Conservation (phyloP, 2,113 vertebrate genomes). For the Sceloporus undulatus region DNA sequence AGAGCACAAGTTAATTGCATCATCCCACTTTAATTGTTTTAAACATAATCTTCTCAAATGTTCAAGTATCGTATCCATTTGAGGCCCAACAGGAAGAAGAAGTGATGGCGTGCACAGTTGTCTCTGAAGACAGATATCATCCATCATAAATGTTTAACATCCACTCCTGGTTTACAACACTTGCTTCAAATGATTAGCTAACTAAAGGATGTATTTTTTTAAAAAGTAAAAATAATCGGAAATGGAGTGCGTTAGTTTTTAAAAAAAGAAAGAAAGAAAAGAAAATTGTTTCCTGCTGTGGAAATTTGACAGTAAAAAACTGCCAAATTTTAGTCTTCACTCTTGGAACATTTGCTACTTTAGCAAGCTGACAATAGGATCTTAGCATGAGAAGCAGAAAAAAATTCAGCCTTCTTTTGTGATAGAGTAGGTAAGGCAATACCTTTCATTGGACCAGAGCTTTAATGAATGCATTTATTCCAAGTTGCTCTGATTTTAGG, state of each 20-base stretch:
- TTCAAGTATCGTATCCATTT: conserved; percentile 68
- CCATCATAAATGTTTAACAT: conserved; percentile 68
- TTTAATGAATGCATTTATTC: conserved; percentile 40
- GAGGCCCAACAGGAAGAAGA: conserved; percentile 71
- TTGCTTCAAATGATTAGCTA: conserved; percentile 75
- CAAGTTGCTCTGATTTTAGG: conserved; percentile 26
- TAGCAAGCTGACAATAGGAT: conserved; percentile 56
- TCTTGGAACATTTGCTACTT: conserved; percentile 53
- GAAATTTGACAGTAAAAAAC: conserved; percentile 67
- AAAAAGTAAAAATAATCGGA: conserved; percentile 48
- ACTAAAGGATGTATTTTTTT: conserved; percentile 54
- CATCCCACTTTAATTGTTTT: conserved; percentile 58
- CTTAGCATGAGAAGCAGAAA: conserved; percentile 49
- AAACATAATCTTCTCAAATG: conserved; percentile 58
- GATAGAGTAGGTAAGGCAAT: not conserved
- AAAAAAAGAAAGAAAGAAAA: conserved; percentile 5
- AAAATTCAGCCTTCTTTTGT: conserved; percentile 57
- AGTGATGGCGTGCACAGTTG: conserved; percentile 64
- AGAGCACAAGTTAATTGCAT: conserved; percentile 56
- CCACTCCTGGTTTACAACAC: conserved; percentile 69
- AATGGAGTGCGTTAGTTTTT: conserved; percentile 49
- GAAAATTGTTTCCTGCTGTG: conserved; percentile 74
- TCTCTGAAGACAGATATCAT: conserved; percentile 70
- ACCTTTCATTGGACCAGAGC: conserved; percentile 4
- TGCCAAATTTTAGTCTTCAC: conserved; percentile 59